Conservation (phyloP, 2,113 vertebrate species). For the Gavia stellata region DNA sequence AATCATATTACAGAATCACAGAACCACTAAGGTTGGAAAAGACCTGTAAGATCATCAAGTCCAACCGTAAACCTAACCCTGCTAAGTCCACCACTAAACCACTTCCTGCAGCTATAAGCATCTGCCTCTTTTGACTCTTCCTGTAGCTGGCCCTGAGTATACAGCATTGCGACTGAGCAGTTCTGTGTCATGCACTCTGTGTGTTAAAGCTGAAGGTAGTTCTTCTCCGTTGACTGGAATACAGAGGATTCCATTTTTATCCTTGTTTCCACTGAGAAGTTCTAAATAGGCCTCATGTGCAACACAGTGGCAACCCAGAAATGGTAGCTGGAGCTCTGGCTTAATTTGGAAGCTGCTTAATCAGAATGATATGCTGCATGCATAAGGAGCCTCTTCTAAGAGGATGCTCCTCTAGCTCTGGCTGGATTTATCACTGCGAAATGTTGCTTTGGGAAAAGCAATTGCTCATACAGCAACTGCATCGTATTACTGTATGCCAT, state of each 20-base stretch:
- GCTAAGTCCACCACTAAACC: too few relatives aligned
- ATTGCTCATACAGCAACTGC: conserved; percentile 26
- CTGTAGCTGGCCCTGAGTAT: not conserved
- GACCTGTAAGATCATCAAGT: too few relatives aligned
- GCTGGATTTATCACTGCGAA: conserved; percentile 7
- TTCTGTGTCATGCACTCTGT: not conserved
- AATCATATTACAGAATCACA: too few relatives aligned
- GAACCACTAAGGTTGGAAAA: too few relatives aligned
- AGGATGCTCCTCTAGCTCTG: not conserved
- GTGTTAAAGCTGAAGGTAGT: not conserved
- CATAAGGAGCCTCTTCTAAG: not conserved
- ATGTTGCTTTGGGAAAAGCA: conserved; percentile 27
- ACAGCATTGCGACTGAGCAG: not conserved
- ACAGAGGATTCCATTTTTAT: not conserved
- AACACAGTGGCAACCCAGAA: not conserved
- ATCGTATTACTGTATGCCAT: not conserved
- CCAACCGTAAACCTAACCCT: too few relatives aligned
- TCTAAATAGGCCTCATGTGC: not conserved
- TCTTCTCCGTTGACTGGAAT: not conserved
- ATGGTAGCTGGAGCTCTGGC: not conserved
- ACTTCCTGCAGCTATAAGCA: not conserved
- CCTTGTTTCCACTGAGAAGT: not conserved
- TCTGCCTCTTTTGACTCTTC: not conserved
- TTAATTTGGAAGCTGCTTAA: not conserved
- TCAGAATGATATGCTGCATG: not conserved